These are phyloP conservation scores for Steatornis caripensis DNA, from an alignment of 2,113 vertebrate species.

Conservation along the genomic window DNA sequence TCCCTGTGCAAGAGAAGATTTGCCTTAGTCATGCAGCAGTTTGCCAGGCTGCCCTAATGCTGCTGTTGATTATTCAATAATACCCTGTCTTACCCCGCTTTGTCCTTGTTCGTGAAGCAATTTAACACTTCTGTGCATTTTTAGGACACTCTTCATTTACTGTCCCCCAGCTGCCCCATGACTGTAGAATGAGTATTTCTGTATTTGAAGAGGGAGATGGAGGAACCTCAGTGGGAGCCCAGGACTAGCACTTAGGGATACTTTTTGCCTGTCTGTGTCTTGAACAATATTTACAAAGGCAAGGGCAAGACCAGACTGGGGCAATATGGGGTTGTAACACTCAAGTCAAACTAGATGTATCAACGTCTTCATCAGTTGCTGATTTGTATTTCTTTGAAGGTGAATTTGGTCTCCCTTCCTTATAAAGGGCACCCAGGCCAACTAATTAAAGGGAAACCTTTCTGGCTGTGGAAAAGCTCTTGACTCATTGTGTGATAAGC, in stretches of 20 bases:
- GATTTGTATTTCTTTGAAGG: not conserved
- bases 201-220: not conserved
- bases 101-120: not conserved
- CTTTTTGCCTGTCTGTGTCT: not conserved
- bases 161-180: not conserved
- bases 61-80: not conserved
- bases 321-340: not conserved
- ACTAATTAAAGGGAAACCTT: not conserved
- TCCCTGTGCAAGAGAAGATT: not conserved
- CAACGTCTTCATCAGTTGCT: not conserved
- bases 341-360: not conserved
- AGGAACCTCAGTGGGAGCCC: not conserved
- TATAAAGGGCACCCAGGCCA: not conserved
- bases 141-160: not conserved
- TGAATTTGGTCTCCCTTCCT: not conserved
- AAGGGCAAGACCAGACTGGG: not conserved
- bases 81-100: not conserved
- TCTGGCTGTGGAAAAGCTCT: not conserved
- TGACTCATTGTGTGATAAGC: not conserved
- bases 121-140: not conserved
- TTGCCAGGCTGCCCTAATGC: not conserved
- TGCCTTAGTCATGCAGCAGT: not conserved
- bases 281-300: not conserved
- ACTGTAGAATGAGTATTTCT: not conserved
- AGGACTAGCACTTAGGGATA: rapidly evolving